These are phyloP conservation scores for Zaprionus tsacasi DNA, from an alignment of 1,140 invertebrate species.

Conservation along the genomic window DNA sequence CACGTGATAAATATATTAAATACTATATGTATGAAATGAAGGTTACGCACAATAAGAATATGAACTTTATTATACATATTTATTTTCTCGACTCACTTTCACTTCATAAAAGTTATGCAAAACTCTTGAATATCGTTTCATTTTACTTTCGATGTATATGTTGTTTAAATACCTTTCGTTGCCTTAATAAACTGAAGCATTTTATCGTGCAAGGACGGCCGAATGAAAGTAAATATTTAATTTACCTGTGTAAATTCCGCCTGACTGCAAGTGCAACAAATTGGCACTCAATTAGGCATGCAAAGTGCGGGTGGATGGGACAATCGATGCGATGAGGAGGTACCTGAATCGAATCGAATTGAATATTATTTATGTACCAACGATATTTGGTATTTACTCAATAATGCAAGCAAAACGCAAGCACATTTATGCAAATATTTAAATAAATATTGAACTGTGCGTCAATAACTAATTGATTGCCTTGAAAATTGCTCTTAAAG, in stretches of 20 bases:
- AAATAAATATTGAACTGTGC: conserved; percentile 17
- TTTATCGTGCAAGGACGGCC: neutral
- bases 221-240: conserved; percentile 28
- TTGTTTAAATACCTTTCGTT: neutral
- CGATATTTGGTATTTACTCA: conserved; percentile 8
- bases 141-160: neutral
- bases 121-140: neutral
- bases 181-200: neutral
- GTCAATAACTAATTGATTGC: conserved; percentile 7
- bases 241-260: conserved; percentile 24
- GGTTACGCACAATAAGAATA: neutral
- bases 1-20: too few species aligned
- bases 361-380: conserved; percentile 14
- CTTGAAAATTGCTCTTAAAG: neutral
- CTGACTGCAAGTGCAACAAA: conserved; percentile 23
- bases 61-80: neutral
- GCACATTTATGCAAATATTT: conserved; percentile 19
- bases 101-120: neutral
- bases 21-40: too few species aligned
- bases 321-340: conserved; percentile 1
- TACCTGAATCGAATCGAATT: conserved; percentile 10
- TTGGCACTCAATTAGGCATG: conserved; percentile 29
- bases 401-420: conserved; percentile 25
- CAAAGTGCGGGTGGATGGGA: conserved; percentile 20
- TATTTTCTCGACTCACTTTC: neutral